These are phyloP conservation scores for Drosophila meridionalis DNA, from an alignment of 2,888 invertebrate species.

Conservation along the genomic window DNA sequence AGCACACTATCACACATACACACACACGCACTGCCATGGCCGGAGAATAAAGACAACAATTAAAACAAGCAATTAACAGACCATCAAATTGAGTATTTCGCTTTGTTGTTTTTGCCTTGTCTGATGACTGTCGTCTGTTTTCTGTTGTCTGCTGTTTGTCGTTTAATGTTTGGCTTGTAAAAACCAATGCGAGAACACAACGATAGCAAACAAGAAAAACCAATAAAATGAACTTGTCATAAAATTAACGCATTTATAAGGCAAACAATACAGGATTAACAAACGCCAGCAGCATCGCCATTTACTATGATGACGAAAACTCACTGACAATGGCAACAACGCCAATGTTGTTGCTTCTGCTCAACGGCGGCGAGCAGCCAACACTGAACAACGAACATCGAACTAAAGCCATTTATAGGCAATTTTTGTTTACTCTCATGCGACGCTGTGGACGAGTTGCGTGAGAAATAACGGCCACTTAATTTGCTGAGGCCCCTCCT, in stretches of 20 bases:
- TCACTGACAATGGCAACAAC: conserved; percentile 41
- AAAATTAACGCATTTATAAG: conserved; percentile 80
- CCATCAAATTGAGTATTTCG: conserved; percentile 74
- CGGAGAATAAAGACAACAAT: conserved; percentile 63
- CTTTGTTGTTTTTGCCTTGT: conserved; percentile 47
- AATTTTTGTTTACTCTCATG: conserved; percentile 63
- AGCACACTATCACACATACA: neutral
- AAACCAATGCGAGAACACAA: conserved; percentile 71
- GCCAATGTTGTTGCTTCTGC: conserved; percentile 1
- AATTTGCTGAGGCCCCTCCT: conserved; percentile 56
- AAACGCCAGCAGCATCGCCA: conserved; percentile 44
- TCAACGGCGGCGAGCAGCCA: conserved; percentile 33
- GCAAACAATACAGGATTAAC: conserved; percentile 80
- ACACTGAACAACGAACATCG: conserved; percentile 22
- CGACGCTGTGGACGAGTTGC: conserved; percentile 69
- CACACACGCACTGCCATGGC: conserved; percentile 12
- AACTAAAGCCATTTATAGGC: conserved; percentile 74
- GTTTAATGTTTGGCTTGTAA: conserved; percentile 61
- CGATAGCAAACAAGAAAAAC: conserved; percentile 74
- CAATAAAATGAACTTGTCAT: conserved; percentile 82
- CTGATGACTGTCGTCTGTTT: conserved; percentile 24
- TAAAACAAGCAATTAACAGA: conserved; percentile 78
- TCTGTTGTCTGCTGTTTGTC: conserved; percentile 38
- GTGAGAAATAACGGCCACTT: conserved; percentile 79
- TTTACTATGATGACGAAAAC: conserved; percentile 41